Evolutionary conservation across 2,888 invertebrate species (phyloP), one percentile per base, ranked within the genome.

Genomic region (Leptodirus hochenwartii): DNA sequence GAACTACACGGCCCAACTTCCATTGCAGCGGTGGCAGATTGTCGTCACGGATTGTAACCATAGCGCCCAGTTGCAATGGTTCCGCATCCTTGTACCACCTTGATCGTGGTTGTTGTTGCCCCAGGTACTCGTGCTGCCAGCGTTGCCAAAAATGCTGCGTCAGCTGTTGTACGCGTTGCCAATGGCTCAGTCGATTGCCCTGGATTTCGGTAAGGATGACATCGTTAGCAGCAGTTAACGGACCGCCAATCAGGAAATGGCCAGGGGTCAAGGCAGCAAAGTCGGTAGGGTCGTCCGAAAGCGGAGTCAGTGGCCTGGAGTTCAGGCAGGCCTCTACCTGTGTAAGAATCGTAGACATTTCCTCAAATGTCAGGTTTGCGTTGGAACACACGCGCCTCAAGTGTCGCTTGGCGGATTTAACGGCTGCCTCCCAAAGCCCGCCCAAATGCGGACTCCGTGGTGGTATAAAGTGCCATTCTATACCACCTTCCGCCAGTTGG

Each of bases 261-360:
- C n/a, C 11, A 12, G 27, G 27, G 10, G 25, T 31, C 4, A 31
- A 10, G n/a, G 31, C 22, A 3, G 17, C 2, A 6, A 17, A 14
- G 15, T 31, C 31, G 17, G 6, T n/a, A 3, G 31, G 31, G 22
- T 32, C 32, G 6, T 11, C 3, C 3, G 22, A 22, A 4, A 22
- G 9, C 3, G 28, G 16, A 10, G 13, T 23, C 3, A 31, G 8
- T 11, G 34, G 34, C 4, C 31, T 14, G 5, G 27, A 31, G 11
- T 34, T 34, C 9, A 34, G 12, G 4, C 23, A 15, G 4, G 31
- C 23, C 15, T 34, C 34, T 13, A 31, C 31, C 14, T 34, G 31
- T 8, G 15, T 6, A 9, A 33, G 11, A 3, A 33, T 5, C n/a
- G 33, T 33, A 14, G 17, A 25, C 5, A 33, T 16, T 17, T 31